Percentiles rank a stretch among this genome's conserved stretches.
Conservation (phyloP, 2,888 invertebrate species). For the Campopleginae sp. region DNA sequence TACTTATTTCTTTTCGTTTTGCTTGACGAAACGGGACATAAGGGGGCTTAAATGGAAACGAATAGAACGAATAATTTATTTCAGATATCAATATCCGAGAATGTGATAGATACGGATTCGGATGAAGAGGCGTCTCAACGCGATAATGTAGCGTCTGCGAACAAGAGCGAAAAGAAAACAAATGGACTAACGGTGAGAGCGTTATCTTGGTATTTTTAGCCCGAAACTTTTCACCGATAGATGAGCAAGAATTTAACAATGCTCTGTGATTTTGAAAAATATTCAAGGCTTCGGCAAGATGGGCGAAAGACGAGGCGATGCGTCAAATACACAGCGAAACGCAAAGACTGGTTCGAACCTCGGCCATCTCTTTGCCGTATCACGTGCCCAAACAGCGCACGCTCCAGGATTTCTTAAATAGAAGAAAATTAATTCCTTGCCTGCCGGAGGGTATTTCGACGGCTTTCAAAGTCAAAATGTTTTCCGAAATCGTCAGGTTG, state of each 20-base stretch:
- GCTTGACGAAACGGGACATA: background rate
- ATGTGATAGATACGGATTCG: slow-evolving; percentile 74
- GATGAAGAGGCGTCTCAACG: slow-evolving; percentile 68
- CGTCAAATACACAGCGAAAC: slow-evolving; percentile 93
- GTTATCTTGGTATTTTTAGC: background rate
- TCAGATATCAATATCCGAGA: slow-evolving; percentile 70
- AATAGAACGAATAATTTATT: slow-evolving; percentile 8
- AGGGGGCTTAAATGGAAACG: background rate
- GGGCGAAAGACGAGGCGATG: slow-evolving; percentile 87
- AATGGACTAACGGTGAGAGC: slow-evolving; percentile 67
- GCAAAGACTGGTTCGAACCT: slow-evolving; percentile 92
- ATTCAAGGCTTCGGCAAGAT: slow-evolving; percentile 73
- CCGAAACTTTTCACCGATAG: background rate
- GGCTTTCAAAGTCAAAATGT: slow-evolving; percentile 87
- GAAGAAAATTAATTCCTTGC: slow-evolving; percentile 80
- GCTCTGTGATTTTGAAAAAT: background rate
- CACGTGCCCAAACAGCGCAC: slow-evolving; percentile 93
- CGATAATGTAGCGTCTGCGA: background rate
- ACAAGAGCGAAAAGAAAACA: slow-evolving; percentile 44
- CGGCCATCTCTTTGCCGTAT: slow-evolving; percentile 92
- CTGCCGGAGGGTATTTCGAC: slow-evolving; percentile 82
- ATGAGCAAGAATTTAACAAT: background rate
- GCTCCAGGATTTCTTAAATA: slow-evolving; percentile 91
- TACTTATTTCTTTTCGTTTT: no score
- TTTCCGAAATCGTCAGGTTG: slow-evolving; percentile 84